These are phyloP conservation scores for Rhipidura dahli DNA, from an alignment of 2,113 vertebrate species.

Conservation along the genomic window DNA sequence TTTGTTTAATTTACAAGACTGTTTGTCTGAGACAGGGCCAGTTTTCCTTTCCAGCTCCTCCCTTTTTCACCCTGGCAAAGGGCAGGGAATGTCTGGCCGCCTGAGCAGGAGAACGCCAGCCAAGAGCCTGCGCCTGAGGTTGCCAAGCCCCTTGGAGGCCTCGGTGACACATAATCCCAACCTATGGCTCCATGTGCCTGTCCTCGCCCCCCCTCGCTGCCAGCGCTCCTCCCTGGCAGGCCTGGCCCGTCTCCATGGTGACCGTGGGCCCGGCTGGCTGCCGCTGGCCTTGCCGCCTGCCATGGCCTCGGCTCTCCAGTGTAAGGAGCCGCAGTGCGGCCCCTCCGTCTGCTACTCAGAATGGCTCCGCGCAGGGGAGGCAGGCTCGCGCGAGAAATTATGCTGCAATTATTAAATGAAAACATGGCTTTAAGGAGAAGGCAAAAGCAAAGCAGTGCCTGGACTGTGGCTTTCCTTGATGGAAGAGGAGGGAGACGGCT, in stretches of 20 bases:
- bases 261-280: constrained; percentile 61
- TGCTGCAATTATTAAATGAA: background rate
- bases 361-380: background rate
- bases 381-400: background rate
- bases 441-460: background rate
- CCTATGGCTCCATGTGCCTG: constrained; percentile 1
- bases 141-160: background rate
- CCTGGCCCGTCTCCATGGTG: constrained; percentile 72
- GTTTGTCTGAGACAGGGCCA: background rate
- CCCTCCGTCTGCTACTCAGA: constrained; percentile 48
- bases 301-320: constrained; percentile 68
- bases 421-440: background rate
- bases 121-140: background rate
- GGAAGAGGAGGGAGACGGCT: constrained; percentile 15
- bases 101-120: background rate
- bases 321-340: constrained; percentile 38
- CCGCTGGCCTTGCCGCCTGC: constrained; percentile 78
- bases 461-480: background rate
- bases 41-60: background rate
- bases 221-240: constrained; percentile 65
- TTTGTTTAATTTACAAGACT: background rate
- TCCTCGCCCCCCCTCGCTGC: background rate
- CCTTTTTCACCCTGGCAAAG: background rate
- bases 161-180: background rate
- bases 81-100: background rate